phyloP scores from a whole-genome alignment of 2,797 vertebrate genomes.

The Acrocephalus scirpaceus region DNA sequence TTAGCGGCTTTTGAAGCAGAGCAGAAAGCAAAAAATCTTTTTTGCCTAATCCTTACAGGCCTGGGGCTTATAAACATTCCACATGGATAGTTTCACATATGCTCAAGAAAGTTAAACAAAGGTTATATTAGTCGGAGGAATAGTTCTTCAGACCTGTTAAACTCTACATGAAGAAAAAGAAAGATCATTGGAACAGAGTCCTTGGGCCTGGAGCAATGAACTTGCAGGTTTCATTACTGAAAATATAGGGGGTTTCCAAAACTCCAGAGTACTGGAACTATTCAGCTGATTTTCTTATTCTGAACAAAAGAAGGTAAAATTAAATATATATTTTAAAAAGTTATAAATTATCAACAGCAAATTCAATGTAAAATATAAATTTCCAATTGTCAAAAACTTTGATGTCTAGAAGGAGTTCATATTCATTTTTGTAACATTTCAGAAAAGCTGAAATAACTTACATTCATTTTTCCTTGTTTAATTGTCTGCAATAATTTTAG shows the following conservation, averaged over 20 bases:
- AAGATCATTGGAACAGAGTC: neutral
- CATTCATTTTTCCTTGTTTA: neutral
- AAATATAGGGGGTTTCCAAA: neutral
- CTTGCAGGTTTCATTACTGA: neutral
- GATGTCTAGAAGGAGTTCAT: neutral
- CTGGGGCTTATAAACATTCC: slow-evolving; percentile 29
- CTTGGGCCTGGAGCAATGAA: neutral
- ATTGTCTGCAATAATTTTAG: neutral
- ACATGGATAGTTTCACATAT: neutral
- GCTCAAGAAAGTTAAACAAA: slow-evolving; percentile 18
- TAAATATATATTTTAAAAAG: neutral
- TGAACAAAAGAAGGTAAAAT: neutral
- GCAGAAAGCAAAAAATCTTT: neutral
- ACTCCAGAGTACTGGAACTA: neutral
- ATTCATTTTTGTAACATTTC: neutral
- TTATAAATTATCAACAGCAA: neutral
- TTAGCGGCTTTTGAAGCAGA: slow-evolving; percentile 17
- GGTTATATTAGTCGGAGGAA: neutral
- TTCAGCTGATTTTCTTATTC: neutral
- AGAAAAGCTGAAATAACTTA: neutral
- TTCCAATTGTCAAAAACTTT: neutral
- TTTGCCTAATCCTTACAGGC: neutral
- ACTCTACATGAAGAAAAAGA: neutral
- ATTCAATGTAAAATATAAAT: neutral
- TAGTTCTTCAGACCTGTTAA: slow-evolving; percentile 2